Base-by-base conservation (phyloP, 2,888 invertebrate genomes). In the Leuctra nigra region DNA sequence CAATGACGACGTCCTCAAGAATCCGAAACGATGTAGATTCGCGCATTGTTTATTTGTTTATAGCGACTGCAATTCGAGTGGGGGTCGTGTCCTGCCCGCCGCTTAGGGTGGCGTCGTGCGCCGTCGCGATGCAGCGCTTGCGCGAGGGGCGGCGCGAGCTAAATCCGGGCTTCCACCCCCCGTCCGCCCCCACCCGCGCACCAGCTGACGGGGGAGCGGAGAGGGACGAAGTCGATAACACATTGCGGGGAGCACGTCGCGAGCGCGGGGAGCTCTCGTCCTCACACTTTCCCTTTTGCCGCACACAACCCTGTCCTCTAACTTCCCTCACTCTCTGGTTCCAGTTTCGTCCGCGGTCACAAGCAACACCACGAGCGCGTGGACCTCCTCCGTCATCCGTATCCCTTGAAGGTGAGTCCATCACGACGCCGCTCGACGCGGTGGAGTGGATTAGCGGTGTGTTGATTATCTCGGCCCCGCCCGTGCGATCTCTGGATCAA, bases 61-160 rank as follows among this genome's bases (percentile, higher is more conserved):
- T 50, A 7, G 36, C 33, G 35, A 33, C 22, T 33, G 52, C 54
- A 50, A 55, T 55, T 54, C 56, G 53, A 39, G 55, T 29, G 53
- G 47, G 53, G 58, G 46, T 48, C 57, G 70, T 70, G 53, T 56
- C 38, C 50, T 66, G 64, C n/a, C n/a, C n/a, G n/a, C n/a, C n/a
- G n/a, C n/a, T n/a, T n/a, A n/a, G 66, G 66, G 72, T 68, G 72
- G 69, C 69, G 72, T 68, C 69, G 44, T 66, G 64, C 70, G 73
- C 70, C 56, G 44, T 68, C 69, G 67, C 61, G 71, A 70, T 68
- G 71, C 77, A 77, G 77, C 78, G 75, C 75, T 75, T 73, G 72
- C 68, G 72, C 72, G 74, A 71, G 75, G 67, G 70, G 74, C 74
- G 73, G 64, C 68, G 64, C 64, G 64, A 50, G 50, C 50, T 35